These are phyloP conservation scores for Leptobrachium leishanense DNA, from an alignment of 2,113 vertebrate species.

Conservation along the genomic window DNA sequence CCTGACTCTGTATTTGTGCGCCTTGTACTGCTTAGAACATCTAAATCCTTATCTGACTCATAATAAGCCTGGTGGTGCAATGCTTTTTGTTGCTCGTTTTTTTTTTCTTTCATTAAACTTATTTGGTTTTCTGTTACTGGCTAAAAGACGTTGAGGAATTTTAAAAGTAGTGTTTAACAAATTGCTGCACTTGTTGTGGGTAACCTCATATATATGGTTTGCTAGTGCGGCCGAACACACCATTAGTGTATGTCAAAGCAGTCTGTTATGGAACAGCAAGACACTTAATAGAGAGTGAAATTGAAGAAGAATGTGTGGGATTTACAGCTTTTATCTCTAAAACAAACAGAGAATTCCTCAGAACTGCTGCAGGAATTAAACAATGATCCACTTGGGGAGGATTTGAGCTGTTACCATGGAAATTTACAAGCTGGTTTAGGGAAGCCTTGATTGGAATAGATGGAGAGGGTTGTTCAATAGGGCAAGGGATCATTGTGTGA, in stretches of 20 bases:
- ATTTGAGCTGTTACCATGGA: conserved; percentile 62
- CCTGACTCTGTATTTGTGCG: too few species aligned
- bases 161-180: not conserved
- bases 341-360: conserved; percentile 77
- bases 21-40: too few species aligned
- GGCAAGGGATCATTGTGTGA: conserved; percentile 31
- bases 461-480: conserved; percentile 20
- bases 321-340: conserved; percentile 74
- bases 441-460: not conserved
- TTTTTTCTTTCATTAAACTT: too few species aligned
- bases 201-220: not conserved
- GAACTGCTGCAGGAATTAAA: conserved; percentile 59
- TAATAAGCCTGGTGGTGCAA: too few species aligned
- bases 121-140: too few species aligned
- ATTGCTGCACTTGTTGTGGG: not conserved
- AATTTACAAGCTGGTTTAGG: conserved; percentile 58
- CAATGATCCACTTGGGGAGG: conserved; percentile 56
- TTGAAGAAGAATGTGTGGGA: conserved; percentile 72
- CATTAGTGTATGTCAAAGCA: conserved; percentile 41
- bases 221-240: not conserved
- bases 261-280: conserved; percentile 55
- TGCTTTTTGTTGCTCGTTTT: too few species aligned
- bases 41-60: too few species aligned
- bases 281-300: conserved; percentile 64
- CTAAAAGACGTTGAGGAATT: not conserved